Evolutionary conservation across 2,797 vertebrate species (phyloP).

Genomic region (Crocodylus rhombifer): DNA sequence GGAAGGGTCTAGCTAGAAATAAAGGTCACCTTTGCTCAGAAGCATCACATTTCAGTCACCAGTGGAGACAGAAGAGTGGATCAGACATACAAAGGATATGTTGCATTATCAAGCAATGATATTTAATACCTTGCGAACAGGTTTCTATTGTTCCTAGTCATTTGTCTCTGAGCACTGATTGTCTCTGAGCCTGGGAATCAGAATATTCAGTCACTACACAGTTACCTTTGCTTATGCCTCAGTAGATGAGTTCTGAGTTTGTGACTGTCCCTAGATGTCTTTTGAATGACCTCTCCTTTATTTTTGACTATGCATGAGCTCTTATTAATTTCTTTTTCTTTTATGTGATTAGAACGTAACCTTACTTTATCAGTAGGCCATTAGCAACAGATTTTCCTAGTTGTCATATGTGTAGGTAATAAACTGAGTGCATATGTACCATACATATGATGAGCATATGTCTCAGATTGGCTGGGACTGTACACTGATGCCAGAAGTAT

Average conservation of each 20-base stretch:
- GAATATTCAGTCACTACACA: not conserved
- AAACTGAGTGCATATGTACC: too few relatives aligned
- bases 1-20: not conserved
- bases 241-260: not conserved
- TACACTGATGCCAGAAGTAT: too few relatives aligned
- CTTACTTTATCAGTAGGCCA: not conserved
- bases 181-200: not conserved
- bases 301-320: not conserved
- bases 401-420: not conserved
- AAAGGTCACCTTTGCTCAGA: constrained; percentile 44
- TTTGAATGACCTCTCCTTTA: not conserved
- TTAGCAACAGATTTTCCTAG: too few relatives aligned
- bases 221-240: not conserved
- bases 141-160: constrained; percentile 21
- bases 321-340: not conserved
- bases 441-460: too few relatives aligned
- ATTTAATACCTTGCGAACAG: constrained; percentile 2
- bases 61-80: not conserved
- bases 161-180: constrained; percentile 17
- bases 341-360: not conserved
- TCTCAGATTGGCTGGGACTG: too few relatives aligned
- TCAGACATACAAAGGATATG: not conserved
- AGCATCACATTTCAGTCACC: not conserved
- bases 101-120: not conserved
- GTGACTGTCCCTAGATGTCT: not conserved